These are phyloP conservation scores for Littorina saxatilis DNA, from an alignment of 1,140 invertebrate genomes.

Conservation along the genomic window DNA sequence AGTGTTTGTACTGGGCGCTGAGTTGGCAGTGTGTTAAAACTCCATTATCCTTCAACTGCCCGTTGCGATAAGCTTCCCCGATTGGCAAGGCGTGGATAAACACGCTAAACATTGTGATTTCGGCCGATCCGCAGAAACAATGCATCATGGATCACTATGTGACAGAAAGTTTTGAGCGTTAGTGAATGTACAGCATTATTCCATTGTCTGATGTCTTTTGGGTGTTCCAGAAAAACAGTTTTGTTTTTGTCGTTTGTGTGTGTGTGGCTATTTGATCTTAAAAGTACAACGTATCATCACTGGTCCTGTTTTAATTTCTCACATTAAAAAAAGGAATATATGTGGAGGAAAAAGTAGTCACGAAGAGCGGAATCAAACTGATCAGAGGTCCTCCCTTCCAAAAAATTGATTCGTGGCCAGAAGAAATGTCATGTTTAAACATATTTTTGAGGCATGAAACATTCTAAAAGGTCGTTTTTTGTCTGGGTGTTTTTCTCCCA, in stretches of 20 bases:
- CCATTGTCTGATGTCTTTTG: neutral
- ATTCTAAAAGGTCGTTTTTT: no score
- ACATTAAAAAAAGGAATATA: no score
- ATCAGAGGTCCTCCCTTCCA: no score
- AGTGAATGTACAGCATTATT: neutral
- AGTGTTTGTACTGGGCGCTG: neutral
- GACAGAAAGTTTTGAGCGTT: neutral
- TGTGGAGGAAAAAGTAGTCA: no score
- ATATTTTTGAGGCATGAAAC: no score
- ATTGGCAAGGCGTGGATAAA: neutral
- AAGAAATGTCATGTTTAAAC: no score
- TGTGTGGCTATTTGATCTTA: neutral
- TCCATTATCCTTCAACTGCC: conserved; percentile 6
- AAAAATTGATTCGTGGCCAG: no score
- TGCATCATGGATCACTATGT: neutral
- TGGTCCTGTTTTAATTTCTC: no score
- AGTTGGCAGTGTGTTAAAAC: conserved; percentile 22
- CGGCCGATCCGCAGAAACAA: neutral
- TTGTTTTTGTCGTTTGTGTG: neutral
- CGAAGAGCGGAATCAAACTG: no score
- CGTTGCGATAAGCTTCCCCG: neutral
- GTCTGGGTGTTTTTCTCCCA: no score
- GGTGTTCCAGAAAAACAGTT: neutral
- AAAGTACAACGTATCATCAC: no score
- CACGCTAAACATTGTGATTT: neutral